Evolutionary conservation across 2,888 invertebrate genomes (phyloP), one percentile per base, ranked within the genome.

Genomic region (Himalopsyche japonica): DNA sequence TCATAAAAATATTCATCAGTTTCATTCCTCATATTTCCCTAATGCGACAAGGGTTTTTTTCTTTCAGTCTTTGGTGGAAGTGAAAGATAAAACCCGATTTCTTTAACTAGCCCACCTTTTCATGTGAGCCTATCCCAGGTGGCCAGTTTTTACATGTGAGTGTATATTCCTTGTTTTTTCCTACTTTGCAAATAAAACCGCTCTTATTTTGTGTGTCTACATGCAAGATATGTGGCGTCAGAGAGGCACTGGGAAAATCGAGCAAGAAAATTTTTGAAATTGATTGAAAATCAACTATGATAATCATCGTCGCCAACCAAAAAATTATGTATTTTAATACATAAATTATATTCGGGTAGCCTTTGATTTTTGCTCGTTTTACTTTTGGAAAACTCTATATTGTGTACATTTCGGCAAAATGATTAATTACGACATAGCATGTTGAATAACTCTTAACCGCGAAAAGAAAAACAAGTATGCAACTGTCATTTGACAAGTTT

Each of bases 171-270:
- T 57, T 57, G 57, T 57, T 57, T 76, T 76, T 83, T 82, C 81
- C 81, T 70, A 81, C 86, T 81, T 84, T 83, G 80, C 76, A 82
- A 86, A 84, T 84, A 86, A 86, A 86, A 86, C 84, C 82, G 86
- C 86, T 86, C 82, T 86, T 86, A 86, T 86, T 86, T 84, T 86
- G 82, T 83, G 57, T 81, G 79, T 81, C 80, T 81, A 77, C 84
- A 80, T 32, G 32, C 57, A 57, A 57, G 57, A 57, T 57, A 57
- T 57, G 57, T 57, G 57, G 57, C 20, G n/a, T 57, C 57, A 57
- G 57, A 57, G 57, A 24, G 20, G 57, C n/a, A 57, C 20, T 57
- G 24, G 57, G 8, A 57, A 20, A 57, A 57, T n/a, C 1, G 2
- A 15, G 15, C 15, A 12, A 43, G 15, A 43, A 1, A 15, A 43